Evolutionary conservation across 2,113 vertebrate genomes (phyloP).

Genomic region (Edolisoma coerulescens): DNA sequence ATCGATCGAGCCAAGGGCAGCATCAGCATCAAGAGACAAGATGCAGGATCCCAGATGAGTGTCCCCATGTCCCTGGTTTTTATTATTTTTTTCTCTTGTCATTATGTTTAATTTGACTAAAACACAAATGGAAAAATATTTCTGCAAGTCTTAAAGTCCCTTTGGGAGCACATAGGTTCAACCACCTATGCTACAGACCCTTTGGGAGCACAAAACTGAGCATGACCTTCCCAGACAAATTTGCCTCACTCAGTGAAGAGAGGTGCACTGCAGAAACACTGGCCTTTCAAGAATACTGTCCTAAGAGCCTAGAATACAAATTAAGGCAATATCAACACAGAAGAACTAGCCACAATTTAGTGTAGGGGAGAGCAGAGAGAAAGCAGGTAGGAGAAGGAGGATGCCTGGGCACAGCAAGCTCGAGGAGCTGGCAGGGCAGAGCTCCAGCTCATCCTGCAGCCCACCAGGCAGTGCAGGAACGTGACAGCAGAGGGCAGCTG

Average conservation of each 20-base stretch:
- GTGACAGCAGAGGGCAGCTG: not conserved
- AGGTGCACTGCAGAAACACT: not conserved
- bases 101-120: not conserved
- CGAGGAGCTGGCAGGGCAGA: not conserved
- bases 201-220: not conserved
- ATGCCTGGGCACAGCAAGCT: not conserved
- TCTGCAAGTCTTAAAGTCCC: not conserved
- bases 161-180: not conserved
- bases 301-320: not conserved
- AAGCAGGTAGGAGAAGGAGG: not conserved
- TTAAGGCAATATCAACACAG: not conserved
- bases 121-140: not conserved
- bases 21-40: not conserved
- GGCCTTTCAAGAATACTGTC: not conserved
- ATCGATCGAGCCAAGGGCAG: not conserved
- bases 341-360: not conserved
- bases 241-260: not conserved
- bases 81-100: accelerated
- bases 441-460: not conserved
- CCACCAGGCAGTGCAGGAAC: not conserved
- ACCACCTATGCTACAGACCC: not conserved
- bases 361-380: not conserved
- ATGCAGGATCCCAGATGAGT: not conserved
- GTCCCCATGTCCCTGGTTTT: accelerated
- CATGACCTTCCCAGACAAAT: not conserved